These are phyloP conservation scores for Halesus radiatus DNA, from an alignment of 1,140 invertebrate species.

Conservation along the genomic window DNA sequence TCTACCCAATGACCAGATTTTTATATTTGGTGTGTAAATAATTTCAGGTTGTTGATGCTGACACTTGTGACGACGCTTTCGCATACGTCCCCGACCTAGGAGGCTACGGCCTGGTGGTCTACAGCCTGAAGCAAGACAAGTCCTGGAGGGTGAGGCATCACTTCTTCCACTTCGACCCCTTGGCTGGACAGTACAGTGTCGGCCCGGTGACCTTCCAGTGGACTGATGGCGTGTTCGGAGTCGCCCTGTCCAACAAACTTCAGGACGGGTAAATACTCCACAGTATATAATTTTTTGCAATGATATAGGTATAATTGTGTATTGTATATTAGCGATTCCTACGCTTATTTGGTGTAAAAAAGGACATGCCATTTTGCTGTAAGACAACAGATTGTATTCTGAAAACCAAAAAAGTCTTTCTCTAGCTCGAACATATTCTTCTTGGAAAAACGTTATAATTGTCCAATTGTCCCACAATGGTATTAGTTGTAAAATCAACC, in stretches of 20 bases:
- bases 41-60: conserved; percentile 75
- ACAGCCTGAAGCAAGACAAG: conserved; percentile 78
- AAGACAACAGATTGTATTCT: too few species aligned
- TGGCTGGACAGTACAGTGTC: conserved; percentile 79
- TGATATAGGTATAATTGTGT: too few species aligned
- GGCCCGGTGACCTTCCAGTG: conserved; percentile 83
- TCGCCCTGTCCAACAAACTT: conserved; percentile 75
- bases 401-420: too few species aligned
- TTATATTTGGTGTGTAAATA: background rate
- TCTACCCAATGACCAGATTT: too few species aligned
- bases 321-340: too few species aligned
- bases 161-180: conserved; percentile 85
- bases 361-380: too few species aligned
- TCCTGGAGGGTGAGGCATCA: conserved; percentile 84
- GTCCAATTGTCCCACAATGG: too few species aligned
- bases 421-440: too few species aligned
- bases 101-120: conserved; percentile 81
- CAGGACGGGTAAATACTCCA: conserved; percentile 67
- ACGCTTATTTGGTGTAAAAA: too few species aligned
- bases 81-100: conserved; percentile 83
- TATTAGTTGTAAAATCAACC: too few species aligned
- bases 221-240: conserved; percentile 81
- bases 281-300: too few species aligned
- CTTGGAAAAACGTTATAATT: too few species aligned
- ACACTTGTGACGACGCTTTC: conserved; percentile 79